A percentile compares a stretch with the other conserved stretches of the same genome.
Conservation (phyloP, 2,797 vertebrate genomes). For the Peromyscus eremicus region DNA sequence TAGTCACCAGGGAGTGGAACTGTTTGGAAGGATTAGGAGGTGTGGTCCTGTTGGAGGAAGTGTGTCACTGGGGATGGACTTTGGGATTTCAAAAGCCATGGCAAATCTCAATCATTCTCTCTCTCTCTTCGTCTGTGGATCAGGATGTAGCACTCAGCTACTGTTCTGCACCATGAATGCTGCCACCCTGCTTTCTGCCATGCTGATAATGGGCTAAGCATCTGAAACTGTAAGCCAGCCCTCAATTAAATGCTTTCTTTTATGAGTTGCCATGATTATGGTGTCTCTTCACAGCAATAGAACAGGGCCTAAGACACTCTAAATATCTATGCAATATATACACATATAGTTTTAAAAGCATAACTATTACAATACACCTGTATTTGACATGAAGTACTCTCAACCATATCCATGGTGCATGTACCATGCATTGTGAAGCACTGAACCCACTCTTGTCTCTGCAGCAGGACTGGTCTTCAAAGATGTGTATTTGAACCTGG, state of each 20-base stretch:
- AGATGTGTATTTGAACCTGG: background rate
- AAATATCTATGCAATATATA: background rate
- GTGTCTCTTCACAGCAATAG: background rate
- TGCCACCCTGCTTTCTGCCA: background rate
- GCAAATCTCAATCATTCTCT: background rate
- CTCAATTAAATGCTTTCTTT: background rate
- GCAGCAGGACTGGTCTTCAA: background rate
- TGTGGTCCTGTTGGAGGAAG: background rate
- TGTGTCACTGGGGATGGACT: background rate
- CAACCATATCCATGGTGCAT: background rate
- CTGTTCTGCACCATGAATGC: background rate
- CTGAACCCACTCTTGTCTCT: background rate
- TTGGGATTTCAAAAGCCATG: background rate
- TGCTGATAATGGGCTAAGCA: background rate
- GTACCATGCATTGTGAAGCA: background rate
- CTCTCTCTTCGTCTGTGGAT: background rate
- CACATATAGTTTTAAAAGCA: background rate
- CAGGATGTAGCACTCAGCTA: background rate
- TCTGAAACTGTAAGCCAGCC: background rate
- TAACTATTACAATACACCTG: background rate
- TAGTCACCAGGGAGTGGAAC: background rate
- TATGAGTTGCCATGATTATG: background rate
- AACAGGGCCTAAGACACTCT: background rate
- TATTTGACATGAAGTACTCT: background rate
- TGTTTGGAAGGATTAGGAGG: background rate